Percentiles rank a stretch among this genome's conserved stretches.
Conservation (phyloP, 1,140 invertebrate genomes). For the Lordiphosa collinella region DNA sequence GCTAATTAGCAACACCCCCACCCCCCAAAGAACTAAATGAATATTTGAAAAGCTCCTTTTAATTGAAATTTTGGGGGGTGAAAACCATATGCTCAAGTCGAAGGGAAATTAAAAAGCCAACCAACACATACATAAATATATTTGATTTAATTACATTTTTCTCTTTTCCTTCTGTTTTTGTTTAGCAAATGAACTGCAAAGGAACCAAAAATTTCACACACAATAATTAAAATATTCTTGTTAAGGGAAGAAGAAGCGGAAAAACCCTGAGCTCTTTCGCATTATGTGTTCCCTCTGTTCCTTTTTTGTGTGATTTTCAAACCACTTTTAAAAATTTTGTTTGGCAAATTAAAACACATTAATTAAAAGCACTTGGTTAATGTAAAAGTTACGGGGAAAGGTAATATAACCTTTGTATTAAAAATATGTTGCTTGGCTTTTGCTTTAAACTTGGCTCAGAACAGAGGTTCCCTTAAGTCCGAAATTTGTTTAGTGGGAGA, state of each 20-base stretch:
- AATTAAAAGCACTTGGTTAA: too few relatives aligned
- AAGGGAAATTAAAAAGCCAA: slow-evolving; percentile 41
- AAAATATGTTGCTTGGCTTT: too few relatives aligned
- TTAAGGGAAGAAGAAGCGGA: slow-evolving; percentile 31
- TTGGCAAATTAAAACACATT: too few relatives aligned
- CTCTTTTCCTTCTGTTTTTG: slow-evolving; percentile 9
- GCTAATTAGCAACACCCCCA: slow-evolving; percentile 27
- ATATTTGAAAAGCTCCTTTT: slow-evolving; percentile 72
- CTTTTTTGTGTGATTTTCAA: too few relatives aligned
- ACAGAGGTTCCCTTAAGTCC: too few relatives aligned
- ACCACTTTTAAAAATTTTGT: too few relatives aligned
- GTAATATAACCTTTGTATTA: too few relatives aligned
- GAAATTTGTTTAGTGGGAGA: too few relatives aligned
- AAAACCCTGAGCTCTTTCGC: slow-evolving; percentile 12
- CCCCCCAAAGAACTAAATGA: slow-evolving; percentile 43
- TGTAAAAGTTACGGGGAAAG: too few relatives aligned
- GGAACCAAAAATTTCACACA: slow-evolving; percentile 18
- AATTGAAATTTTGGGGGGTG: slow-evolving; percentile 51
- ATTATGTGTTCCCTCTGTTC: too few relatives aligned
- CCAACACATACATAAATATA: slow-evolving; percentile 21
- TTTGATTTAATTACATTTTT: slow-evolving; percentile 70
- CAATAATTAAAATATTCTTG: slow-evolving; percentile 32
- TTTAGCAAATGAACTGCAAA: slow-evolving; percentile 47
- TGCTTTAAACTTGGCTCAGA: too few relatives aligned
- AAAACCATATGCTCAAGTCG: slow-evolving; percentile 31